Evolutionary conservation across 1,140 invertebrate species (phyloP), one percentile per base, ranked within the genome.

Genomic region (Helicoverpa armigera): DNA sequence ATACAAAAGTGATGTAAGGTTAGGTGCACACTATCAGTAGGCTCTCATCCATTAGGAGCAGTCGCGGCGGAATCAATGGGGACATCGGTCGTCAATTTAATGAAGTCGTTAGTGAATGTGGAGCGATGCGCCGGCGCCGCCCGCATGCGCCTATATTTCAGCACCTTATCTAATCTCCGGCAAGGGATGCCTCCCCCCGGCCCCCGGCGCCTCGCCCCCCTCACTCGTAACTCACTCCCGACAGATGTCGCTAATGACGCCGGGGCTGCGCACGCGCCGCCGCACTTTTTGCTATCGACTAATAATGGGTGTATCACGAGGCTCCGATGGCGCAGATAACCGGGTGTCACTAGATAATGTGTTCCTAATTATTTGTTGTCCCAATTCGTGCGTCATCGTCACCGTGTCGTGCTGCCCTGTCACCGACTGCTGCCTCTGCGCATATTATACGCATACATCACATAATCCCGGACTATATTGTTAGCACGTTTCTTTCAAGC

Each of bases 221-320:
- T 43, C 35, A 43, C n/a, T 48, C 14, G n/a, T 65, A 48, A 16
- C 63, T 65, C 14, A n/a, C 11, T 16, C 43, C 50, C 75, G 75
- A 67, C 75, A 77, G 60, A 77, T 77, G 75, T 77, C 75, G 58
- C 75, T 75, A 61, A 75, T 75, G 73, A 18, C 73, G 73, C 56
- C n/a, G 16, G 35, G 35, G 48, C 65, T 51, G 75, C 75, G 75
- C 75, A 77, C 75, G 75, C 75, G 75, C 75, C 72, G 56, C 72
- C 75, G 48, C 60, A 77, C 75, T 77, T 77, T 77, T 77, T 77
- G 75, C 75, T 61, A 54, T n/a, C 61, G 31, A 51, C 60, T 77
- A 77, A 54, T 77, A 77, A 77, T 77, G 75, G 48, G 31, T 77
- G 60, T 77, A 77, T 77, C 75, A 54, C 60, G 48, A 60, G 48